Evolutionary conservation across 2,888 invertebrate genomes (phyloP), one percentile per base, ranked within the genome.

Genomic region (Hipparchia sbordonii): DNA sequence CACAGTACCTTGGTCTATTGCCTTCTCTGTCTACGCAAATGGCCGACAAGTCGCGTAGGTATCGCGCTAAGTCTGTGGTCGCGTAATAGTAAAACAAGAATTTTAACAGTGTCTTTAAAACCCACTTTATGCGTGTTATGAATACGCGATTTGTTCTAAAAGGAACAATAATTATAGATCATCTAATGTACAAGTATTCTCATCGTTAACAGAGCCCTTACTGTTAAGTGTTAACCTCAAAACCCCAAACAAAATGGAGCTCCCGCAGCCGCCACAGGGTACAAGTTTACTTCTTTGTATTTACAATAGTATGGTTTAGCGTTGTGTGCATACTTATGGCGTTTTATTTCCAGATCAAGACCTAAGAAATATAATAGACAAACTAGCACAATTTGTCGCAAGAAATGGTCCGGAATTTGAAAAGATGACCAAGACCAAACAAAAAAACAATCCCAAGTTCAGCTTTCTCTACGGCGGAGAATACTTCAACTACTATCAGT

Each of bases 401-500:
- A 95, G 99, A 92, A 99, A 99, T 97, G 99, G 99, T 70, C 98
- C 98, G n/a, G 99, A 99, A 89, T 99, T 99, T 93, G 99, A 99
- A 94, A 97, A 98, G 93, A 99, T 99, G 97, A 99, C 99, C 75
- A 99, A 99, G 95, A 97, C 97, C 86, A 99, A 99, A 93, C 99
- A 99, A 92, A 97, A 98, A 91, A 98, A 98, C 87, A 99, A 99
- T 92, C 98, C 98, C 4, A 98, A 98, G 90, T 99, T 99, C 94
- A 96, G 97, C 83, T 99, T 99, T 94, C 95, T 99, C 75, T 99
- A 98, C 93, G 99, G 99, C 79, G 99, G 99, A 72, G 98, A 99
- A 85, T 96, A 96, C 93, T 98, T 97, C 93, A 97, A 97, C 90
- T 99, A 99, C 92, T 99, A 99, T 93, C 98, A 98, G 90, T 98